Percentiles rank a stretch among this genome's conserved stretches.
Conservation (phyloP, 2,888 invertebrate genomes). For the Pherbina coryleti region DNA sequence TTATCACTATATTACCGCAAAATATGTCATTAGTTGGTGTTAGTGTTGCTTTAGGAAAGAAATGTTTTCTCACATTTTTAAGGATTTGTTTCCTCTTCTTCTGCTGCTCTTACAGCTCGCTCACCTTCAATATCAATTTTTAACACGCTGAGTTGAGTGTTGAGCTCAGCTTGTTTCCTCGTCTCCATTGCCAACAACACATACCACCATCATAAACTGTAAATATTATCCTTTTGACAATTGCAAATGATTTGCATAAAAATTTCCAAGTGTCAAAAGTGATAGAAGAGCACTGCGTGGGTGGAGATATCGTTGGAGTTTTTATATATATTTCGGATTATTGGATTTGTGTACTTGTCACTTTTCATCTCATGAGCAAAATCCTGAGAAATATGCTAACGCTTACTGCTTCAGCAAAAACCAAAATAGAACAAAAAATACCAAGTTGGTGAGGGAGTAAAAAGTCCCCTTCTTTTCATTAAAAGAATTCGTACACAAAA, state of each 20-base stretch:
- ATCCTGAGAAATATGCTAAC: neutral
- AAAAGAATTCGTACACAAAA: neutral
- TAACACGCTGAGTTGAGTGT: conserved; percentile 18
- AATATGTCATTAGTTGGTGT: neutral
- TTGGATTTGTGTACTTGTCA: neutral
- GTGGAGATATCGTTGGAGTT: neutral
- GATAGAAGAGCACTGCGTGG: neutral
- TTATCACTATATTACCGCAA: neutral
- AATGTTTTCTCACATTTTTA: neutral
- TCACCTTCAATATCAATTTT: conserved; percentile 22
- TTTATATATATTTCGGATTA: conserved; percentile 15
- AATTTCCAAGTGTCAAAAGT: neutral
- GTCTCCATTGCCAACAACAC: neutral
- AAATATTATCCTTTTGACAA: conserved; percentile 37
- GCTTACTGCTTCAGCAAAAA: neutral
- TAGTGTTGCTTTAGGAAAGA: neutral
- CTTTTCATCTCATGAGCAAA: neutral
- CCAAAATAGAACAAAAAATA: neutral
- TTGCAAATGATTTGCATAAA: conserved; percentile 42
- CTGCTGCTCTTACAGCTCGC: neutral
- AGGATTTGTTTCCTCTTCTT: neutral
- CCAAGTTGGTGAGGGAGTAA: too few relatives aligned
- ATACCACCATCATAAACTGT: conserved; percentile 15
- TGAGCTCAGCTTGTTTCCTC: neutral
- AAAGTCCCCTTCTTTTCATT: neutral